Percentiles rank a stretch among this genome's conserved stretches.
Evolutionary conservation across 2,888 invertebrate species (phyloP).

Genomic region (Stenodema calcarata): DNA sequence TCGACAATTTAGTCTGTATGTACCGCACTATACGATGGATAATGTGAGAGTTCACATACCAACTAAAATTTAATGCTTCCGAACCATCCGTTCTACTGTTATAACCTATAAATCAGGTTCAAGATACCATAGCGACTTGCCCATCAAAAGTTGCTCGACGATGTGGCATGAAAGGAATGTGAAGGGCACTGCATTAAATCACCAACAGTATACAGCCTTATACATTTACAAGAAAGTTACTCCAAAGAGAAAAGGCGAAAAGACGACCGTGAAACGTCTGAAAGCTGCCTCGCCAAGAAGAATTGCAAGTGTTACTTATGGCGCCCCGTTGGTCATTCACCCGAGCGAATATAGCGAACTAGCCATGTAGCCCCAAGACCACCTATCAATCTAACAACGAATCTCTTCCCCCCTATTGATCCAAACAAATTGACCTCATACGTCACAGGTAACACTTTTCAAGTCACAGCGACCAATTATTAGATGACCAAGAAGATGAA

Average conservation of each 20-base stretch:
- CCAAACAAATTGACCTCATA: not conserved
- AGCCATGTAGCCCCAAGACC: not conserved
- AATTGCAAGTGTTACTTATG: not conserved
- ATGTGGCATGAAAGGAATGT: too few relatives aligned
- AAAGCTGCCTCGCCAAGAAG: not conserved
- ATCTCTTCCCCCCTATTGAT: not conserved
- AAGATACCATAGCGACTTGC: too few relatives aligned
- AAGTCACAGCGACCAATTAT: not conserved
- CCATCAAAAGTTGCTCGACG: too few relatives aligned
- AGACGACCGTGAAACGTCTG: not conserved
- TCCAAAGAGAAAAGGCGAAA: not conserved
- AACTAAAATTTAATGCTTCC: too few relatives aligned
- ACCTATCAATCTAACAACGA: not conserved
- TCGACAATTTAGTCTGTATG: too few relatives aligned
- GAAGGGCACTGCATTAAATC: not conserved
- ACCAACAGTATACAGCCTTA: not conserved
- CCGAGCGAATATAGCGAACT: not conserved
- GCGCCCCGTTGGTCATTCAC: not conserved
- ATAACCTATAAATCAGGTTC: too few relatives aligned
- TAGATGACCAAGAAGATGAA: not conserved
- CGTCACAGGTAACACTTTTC: not conserved
- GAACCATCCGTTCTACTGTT: too few relatives aligned
- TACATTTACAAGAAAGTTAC: not conserved
- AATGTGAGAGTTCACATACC: too few relatives aligned
- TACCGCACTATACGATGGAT: too few relatives aligned